A percentile compares a stretch with the other conserved stretches of the same genome.
These are phyloP conservation scores for Amiota communis DNA, from an alignment of 2,888 invertebrate genomes.

Conservation along the genomic window DNA sequence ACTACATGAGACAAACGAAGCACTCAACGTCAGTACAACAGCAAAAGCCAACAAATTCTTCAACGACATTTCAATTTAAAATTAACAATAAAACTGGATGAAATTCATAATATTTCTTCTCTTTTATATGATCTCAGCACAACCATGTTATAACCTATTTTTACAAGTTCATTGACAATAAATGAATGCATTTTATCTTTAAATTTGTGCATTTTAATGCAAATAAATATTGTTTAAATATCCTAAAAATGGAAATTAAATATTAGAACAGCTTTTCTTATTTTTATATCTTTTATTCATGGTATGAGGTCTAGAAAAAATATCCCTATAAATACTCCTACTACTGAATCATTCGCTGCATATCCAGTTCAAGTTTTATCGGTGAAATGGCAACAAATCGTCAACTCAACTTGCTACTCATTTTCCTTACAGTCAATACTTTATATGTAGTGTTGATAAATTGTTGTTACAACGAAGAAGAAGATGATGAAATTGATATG, in stretches of 20 bases:
- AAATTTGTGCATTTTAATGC: too few relatives aligned
- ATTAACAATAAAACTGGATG: background rate
- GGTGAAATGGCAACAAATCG: background rate
- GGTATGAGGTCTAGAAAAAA: too few relatives aligned
- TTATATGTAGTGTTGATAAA: background rate
- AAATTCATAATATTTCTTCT: background rate
- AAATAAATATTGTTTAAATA: too few relatives aligned
- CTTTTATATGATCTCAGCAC: background rate
- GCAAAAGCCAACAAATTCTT: background rate
- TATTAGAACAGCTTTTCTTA: too few relatives aligned
- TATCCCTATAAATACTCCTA: too few relatives aligned
- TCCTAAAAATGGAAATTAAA: too few relatives aligned
- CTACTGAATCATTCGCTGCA: background rate
- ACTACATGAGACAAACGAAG: background rate
- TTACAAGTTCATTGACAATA: too few relatives aligned
- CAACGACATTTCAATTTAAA: background rate
- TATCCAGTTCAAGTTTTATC: background rate
- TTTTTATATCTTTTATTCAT: too few relatives aligned
- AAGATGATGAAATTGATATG: too few relatives aligned
- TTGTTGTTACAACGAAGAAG: background rate
- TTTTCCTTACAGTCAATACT: background rate
- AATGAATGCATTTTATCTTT: too few relatives aligned
- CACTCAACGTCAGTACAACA: too few relatives aligned
- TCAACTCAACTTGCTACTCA: background rate
- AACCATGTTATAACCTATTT: too few relatives aligned